phyloP scores from a whole-genome alignment of 2,113 vertebrate species.

The Nymphicus hollandicus region DNA sequence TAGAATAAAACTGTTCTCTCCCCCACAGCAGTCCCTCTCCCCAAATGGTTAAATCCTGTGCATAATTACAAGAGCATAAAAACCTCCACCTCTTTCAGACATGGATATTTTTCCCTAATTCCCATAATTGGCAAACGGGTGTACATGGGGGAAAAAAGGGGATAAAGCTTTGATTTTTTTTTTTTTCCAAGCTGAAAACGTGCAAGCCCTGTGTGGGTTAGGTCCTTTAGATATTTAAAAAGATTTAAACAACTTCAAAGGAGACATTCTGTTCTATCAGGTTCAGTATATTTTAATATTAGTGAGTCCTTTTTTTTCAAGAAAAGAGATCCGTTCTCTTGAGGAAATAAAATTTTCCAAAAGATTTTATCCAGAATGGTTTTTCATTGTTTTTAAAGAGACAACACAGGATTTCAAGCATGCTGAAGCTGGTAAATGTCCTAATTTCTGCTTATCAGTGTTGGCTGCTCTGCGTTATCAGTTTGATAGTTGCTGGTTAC shows the following conservation, averaged over 20 bases:
- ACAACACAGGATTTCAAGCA: slow-evolving; percentile 15
- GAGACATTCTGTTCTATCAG: slow-evolving; percentile 63
- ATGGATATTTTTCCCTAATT: slow-evolving; percentile 31
- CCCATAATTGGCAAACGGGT: slow-evolving; percentile 22
- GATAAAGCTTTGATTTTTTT: slow-evolving; percentile 57
- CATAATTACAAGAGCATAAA: slow-evolving; percentile 40
- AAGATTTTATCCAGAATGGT: slow-evolving; percentile 30
- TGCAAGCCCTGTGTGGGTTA: slow-evolving; percentile 57
- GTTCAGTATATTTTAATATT: slow-evolving; percentile 65
- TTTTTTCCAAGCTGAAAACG: slow-evolving; percentile 27
- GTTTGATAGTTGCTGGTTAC: slow-evolving; percentile 13
- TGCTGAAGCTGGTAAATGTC: background rate
- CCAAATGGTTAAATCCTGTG: background rate
- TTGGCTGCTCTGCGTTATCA: background rate
- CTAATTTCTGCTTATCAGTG: background rate
- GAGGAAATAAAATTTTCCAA: slow-evolving; percentile 44
- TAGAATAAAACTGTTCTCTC: background rate
- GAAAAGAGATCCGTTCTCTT: slow-evolving; percentile 40
- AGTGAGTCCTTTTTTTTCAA: background rate
- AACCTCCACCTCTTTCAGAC: slow-evolving; percentile 15
- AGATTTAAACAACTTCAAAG: slow-evolving; percentile 67
- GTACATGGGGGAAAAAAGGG: slow-evolving; percentile 36
- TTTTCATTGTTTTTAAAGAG: slow-evolving; percentile 67
- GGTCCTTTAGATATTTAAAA: slow-evolving; percentile 67
- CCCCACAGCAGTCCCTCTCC: background rate